These are phyloP conservation scores for Laothoe populi DNA, from an alignment of 2,888 invertebrate species.

Conservation along the genomic window DNA sequence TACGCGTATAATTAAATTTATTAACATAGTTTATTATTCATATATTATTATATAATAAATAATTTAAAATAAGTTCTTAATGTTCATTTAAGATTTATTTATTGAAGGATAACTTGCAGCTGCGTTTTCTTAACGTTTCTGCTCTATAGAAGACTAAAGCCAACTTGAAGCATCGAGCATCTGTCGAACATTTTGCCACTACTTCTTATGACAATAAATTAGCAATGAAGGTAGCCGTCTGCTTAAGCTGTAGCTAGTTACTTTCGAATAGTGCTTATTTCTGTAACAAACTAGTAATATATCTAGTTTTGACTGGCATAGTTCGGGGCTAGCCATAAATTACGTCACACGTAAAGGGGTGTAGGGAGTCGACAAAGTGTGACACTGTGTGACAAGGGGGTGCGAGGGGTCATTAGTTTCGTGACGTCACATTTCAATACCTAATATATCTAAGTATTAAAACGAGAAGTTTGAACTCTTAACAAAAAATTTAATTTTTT, in stretches of 20 bases:
- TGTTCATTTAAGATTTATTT: conserved; percentile 24
- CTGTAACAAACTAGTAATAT: background rate
- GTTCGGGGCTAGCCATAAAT: background rate
- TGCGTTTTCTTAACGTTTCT: background rate
- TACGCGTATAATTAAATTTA: conserved; percentile 26
- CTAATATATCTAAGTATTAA: too few species aligned
- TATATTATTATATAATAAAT: conserved; percentile 21
- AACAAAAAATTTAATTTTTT: too few species aligned
- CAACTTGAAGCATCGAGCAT: conserved; percentile 9
- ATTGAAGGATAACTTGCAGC: conserved; percentile 6
- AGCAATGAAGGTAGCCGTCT: conserved; percentile 12
- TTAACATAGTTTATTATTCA: conserved; percentile 25
- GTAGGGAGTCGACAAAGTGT: too few species aligned
- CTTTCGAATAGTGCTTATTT: conserved; percentile 3
- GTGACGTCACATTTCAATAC: too few species aligned
- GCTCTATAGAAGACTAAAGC: background rate
- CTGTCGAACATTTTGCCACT: conserved; percentile 20
- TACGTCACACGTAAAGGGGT: too few species aligned
- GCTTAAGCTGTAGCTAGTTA: conserved; percentile 16
- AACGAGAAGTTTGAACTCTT: too few species aligned
- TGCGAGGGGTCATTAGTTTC: too few species aligned
- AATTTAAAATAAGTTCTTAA: conserved; percentile 23
- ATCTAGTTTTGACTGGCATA: background rate
- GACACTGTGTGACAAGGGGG: too few species aligned
- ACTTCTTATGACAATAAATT: conserved; percentile 24